phyloP scores from a whole-genome alignment of 2,797 vertebrate species.

The Hydrophis major region DNA sequence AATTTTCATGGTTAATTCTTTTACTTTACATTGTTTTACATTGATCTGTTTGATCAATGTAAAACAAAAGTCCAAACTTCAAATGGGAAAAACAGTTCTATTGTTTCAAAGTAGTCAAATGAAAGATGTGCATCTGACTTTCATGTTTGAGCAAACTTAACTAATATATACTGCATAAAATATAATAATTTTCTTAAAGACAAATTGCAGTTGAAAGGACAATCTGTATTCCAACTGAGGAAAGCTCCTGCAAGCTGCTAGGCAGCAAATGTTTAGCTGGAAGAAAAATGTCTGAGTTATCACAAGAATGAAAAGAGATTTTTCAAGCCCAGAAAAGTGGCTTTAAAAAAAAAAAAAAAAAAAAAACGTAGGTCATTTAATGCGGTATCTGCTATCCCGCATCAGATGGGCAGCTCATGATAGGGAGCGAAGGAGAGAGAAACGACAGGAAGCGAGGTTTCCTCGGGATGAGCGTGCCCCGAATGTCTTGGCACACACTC shows the following conservation, averaged over 20 bases:
- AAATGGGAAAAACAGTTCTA: neutral
- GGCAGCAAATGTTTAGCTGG: neutral
- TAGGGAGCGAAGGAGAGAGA: no score
- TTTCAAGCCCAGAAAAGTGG: neutral
- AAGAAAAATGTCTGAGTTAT: neutral
- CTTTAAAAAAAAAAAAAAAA: neutral
- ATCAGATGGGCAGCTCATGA: no score
- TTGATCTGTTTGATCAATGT: neutral
- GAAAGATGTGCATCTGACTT: neutral
- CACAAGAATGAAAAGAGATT: neutral
- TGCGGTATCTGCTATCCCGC: no score
- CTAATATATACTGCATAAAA: neutral
- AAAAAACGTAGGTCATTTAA: neutral
- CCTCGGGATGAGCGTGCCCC: no score
- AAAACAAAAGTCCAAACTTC: neutral
- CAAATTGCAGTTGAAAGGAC: neutral
- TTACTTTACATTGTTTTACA: neutral
- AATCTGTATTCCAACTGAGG: neutral
- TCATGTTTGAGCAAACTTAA: neutral
- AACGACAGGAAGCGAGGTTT: no score
- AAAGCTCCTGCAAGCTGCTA: neutral
- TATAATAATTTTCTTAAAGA: neutral
- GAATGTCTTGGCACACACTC: no score
- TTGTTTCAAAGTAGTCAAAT: neutral
- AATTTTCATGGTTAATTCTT: neutral